These are phyloP conservation scores for Xylocampa areola DNA, from an alignment of 2,888 invertebrate species.

Conservation along the genomic window DNA sequence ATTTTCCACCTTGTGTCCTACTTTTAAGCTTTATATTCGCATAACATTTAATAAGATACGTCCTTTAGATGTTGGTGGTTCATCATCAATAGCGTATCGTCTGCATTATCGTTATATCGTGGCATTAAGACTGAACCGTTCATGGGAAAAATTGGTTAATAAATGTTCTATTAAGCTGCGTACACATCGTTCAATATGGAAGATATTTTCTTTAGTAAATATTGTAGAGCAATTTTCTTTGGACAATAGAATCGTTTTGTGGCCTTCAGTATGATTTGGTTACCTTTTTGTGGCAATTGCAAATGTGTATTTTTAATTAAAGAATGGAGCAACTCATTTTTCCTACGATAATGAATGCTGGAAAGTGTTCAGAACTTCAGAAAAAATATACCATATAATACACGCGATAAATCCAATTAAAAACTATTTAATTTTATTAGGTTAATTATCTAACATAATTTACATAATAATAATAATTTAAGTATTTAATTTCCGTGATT, in stretches of 20 bases:
- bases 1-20: slow-evolving; percentile 42
- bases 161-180: slow-evolving; percentile 70
- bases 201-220: slow-evolving; percentile 16
- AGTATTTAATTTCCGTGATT: too few relatives aligned
- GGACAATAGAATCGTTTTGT: too few relatives aligned
- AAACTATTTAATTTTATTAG: too few relatives aligned
- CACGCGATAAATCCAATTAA: too few relatives aligned
- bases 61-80: slow-evolving; percentile 54
- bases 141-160: slow-evolving; percentile 87
- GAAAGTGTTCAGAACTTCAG: too few relatives aligned
- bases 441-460: too few relatives aligned
- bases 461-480: too few relatives aligned
- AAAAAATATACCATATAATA: too few relatives aligned
- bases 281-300: background rate
- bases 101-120: slow-evolving; percentile 83
- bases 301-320: too few relatives aligned
- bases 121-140: slow-evolving; percentile 84
- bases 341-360: too few relatives aligned
- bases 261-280: too few relatives aligned
- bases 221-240: background rate
- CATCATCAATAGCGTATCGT: slow-evolving; percentile 84
- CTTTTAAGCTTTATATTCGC: slow-evolving; percentile 38
- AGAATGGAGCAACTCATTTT: too few relatives aligned
- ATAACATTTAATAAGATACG: slow-evolving; percentile 38
- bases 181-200: slow-evolving; percentile 44